A percentile compares a stretch with the other conserved stretches of the same genome.
phyloP scores from a whole-genome alignment of 2,888 invertebrate species.

The Nephrotoma flavescens region DNA sequence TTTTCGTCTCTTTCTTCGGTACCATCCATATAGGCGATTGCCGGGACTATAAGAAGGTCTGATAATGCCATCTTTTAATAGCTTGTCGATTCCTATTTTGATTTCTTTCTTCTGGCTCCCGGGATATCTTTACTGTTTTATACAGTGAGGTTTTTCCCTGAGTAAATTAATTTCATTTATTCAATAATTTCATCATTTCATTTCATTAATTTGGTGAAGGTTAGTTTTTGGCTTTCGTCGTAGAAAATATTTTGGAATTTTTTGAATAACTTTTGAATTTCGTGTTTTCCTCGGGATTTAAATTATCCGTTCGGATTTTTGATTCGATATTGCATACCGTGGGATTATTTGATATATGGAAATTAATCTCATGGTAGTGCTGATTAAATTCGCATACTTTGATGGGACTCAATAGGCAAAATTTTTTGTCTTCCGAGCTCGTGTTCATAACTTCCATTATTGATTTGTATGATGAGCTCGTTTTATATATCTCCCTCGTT shows the following conservation, averaged over 20 bases:
- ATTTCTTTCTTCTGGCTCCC: constrained; percentile 18
- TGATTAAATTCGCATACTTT: not conserved
- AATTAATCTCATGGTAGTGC: not conserved
- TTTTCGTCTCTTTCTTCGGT: not conserved
- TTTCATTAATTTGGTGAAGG: not conserved
- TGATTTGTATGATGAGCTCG: not conserved
- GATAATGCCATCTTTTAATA: not conserved
- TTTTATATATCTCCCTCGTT: not conserved
- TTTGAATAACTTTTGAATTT: not conserved
- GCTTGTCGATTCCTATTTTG: constrained; percentile 7
- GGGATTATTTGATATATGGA: not conserved
- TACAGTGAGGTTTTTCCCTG: constrained; percentile 13
- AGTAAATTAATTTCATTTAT: not conserved
- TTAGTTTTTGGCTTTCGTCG: not conserved
- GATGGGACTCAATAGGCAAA: not conserved
- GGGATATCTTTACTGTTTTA: constrained; percentile 18
- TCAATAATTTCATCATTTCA: too few species aligned
- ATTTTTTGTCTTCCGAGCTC: not conserved
- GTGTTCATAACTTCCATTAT: too few species aligned
- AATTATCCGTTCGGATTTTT: not conserved
- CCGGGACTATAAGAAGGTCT: not conserved
- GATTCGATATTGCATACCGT: too few species aligned
- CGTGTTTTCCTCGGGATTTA: not conserved
- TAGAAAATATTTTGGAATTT: not conserved
- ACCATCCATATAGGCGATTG: not conserved